Conservation (phyloP, 53 echinoderm and acorn worm genomes). For the Stichopus horrens region DNA sequence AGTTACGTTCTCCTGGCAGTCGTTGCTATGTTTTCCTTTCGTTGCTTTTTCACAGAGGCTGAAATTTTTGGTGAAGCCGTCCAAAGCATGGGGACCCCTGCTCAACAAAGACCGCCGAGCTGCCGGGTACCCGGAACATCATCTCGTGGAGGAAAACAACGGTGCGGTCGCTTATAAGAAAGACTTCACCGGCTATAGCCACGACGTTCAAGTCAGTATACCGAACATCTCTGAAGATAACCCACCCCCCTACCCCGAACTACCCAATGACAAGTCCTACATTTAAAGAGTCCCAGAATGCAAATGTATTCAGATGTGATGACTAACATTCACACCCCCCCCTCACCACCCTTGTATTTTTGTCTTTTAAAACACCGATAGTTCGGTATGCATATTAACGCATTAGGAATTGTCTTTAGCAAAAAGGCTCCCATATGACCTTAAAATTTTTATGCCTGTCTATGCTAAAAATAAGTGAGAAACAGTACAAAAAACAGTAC, state of each 20-base stretch:
- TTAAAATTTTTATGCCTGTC: too few relatives aligned
- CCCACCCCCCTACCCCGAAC: conserved; percentile 30
- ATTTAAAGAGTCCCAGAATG: background rate
- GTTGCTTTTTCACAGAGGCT: conserved; percentile 61
- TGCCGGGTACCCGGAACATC: conserved; percentile 64
- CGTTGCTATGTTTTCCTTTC: background rate
- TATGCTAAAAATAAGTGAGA: too few relatives aligned
- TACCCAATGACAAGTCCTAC: background rate
- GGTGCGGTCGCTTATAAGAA: background rate
- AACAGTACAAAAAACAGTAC: too few relatives aligned
- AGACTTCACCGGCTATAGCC: conserved; percentile 2
- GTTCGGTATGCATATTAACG: too few relatives aligned
- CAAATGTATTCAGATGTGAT: background rate
- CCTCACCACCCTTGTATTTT: too few relatives aligned
- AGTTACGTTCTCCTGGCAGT: too few relatives aligned
- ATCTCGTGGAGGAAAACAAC: background rate
- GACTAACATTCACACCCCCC: too few relatives aligned
- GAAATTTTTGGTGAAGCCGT: conserved; percentile 52
- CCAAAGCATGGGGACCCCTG: conserved; percentile 87
- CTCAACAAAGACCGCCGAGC: conserved; percentile 67
- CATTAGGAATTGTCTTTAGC: too few relatives aligned
- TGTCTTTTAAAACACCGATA: too few relatives aligned
- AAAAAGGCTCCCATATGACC: too few relatives aligned
- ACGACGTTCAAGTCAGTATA: conserved; percentile 25
- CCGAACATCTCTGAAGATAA: background rate